Evolutionary conservation across 2,113 vertebrate genomes (phyloP).

Genomic region (Lathamus discolor): DNA sequence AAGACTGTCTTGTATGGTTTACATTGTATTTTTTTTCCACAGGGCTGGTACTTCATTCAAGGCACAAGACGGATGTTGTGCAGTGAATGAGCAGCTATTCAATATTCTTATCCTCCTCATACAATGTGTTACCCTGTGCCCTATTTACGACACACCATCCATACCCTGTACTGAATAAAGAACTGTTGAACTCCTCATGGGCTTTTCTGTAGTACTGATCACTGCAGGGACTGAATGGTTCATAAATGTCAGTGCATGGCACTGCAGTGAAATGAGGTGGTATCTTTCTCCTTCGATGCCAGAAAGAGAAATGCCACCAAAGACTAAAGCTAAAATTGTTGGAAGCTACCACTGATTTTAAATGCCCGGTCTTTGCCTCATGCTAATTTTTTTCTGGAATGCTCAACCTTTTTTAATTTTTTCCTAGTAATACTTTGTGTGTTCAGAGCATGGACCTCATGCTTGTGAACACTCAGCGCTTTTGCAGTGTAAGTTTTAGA

Average conservation of each 20-base stretch:
- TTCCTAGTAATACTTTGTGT: not conserved
- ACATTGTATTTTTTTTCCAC: constrained; percentile 54
- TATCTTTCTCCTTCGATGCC: not conserved
- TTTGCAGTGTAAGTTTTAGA: not conserved
- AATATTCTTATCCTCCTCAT: constrained; percentile 52
- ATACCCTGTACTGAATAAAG: constrained; percentile 1
- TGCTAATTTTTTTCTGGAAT: not conserved
- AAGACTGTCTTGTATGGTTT: constrained; percentile 41
- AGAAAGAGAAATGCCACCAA: not conserved
- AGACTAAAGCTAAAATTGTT: not conserved
- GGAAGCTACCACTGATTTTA: not conserved
- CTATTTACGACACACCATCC: not conserved
- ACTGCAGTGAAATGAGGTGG: not conserved
- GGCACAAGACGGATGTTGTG: constrained; percentile 52
- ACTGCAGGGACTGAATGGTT: not conserved
- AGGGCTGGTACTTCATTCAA: constrained; percentile 19
- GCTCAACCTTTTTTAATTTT: not conserved
- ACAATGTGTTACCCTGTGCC: constrained; percentile 63
- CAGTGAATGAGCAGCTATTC: constrained; percentile 54
- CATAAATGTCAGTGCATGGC: not conserved
- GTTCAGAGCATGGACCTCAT: not conserved
- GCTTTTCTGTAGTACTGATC: not conserved
- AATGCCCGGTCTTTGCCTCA: not conserved
- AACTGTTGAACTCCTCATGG: not conserved
- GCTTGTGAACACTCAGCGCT: not conserved